Base-by-base conservation (phyloP, 1,140 invertebrate genomes). In the Ruditapes philippinarum region DNA sequence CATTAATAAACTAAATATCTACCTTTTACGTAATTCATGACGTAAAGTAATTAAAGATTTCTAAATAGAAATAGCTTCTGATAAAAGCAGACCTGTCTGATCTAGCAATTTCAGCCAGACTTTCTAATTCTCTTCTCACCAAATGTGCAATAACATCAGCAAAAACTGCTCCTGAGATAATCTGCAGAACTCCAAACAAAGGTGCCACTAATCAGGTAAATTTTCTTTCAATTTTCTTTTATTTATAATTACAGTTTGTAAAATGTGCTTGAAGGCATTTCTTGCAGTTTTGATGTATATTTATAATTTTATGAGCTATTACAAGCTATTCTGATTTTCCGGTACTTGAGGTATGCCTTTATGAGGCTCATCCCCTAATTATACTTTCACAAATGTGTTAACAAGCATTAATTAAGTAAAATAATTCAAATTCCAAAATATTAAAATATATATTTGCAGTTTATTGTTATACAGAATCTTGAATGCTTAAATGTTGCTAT, bases 221-320 rank as follows among this genome's bases (percentile, higher is more conserved):
- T 62, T 62, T 62, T 62, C 57, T 62, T 28, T 5, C 28, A 62
- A 62, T 62, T 62, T 62, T 62, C 57, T 62, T n/a, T 62, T n/a
- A 62, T 62, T 62, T n/a, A 62, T 25, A 28, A 62, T 62, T 62
- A 62, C 25, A 28, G 19, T 28, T 62, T n/a, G n/a, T n/a, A 62
- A 62, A n/a, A 62, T 62, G 25, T 62, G n/a, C 57, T 62, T 28
- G 25, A 62, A 62, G 57, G n/a, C 57, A 28, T 28, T 25, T n/a
- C 57, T n/a, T 62, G 57, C 25, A 45, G 5, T 45, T 45, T 45
- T 45, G 42, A 45, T 45, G 5, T 45, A 45, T 45, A 5, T 45
- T n/a, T n/a, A n/a, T n/a, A n/a, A n/a, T n/a, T n/a, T n/a, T n/a
- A n/a, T n/a, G n/a, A n/a, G n/a, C n/a, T n/a, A n/a, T n/a, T n/a